phyloP scores from a whole-genome alignment of 2,888 invertebrate genomes.

The Drepanosiphum platanoidis region DNA sequence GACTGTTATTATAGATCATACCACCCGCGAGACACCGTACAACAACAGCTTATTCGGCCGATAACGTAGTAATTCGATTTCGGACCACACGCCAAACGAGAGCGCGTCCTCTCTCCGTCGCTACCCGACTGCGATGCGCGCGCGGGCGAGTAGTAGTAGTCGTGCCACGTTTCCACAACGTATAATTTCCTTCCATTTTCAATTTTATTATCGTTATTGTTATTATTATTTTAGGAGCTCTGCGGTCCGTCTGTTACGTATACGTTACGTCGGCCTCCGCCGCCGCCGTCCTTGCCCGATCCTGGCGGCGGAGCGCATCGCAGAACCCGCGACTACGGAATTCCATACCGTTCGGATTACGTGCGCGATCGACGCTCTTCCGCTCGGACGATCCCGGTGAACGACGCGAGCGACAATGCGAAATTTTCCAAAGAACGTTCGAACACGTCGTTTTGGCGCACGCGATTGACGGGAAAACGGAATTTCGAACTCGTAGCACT shows the following conservation, averaged over 20 bases:
- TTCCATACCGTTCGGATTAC: neutral
- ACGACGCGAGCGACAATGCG: neutral
- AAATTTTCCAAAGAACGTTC: too few relatives aligned
- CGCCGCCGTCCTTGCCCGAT: too few relatives aligned
- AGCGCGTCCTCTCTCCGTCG: neutral
- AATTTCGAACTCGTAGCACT: too few relatives aligned
- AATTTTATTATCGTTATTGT: neutral
- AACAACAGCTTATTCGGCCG: neutral
- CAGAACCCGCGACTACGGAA: too few relatives aligned
- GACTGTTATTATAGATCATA: conserved; percentile 31
- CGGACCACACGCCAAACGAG: conserved; percentile 57
- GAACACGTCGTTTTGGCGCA: too few relatives aligned
- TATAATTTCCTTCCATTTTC: conserved; percentile 28
- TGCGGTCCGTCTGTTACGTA: too few relatives aligned
- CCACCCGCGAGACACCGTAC: conserved; percentile 49
- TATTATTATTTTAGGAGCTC: neutral
- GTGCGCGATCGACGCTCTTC: neutral
- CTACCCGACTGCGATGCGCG: neutral
- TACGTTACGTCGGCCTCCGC: too few relatives aligned
- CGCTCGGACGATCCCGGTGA: neutral
- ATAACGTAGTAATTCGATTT: conserved; percentile 44
- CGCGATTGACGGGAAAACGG: too few relatives aligned
- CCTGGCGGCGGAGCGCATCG: too few relatives aligned
- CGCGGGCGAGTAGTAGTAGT: neutral
- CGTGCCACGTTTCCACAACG: neutral